A percentile compares a stretch with the other conserved stretches of the same genome.
These are phyloP conservation scores for Diloba caeruleocephala DNA, from an alignment of 2,888 invertebrate genomes.

Conservation along the genomic window DNA sequence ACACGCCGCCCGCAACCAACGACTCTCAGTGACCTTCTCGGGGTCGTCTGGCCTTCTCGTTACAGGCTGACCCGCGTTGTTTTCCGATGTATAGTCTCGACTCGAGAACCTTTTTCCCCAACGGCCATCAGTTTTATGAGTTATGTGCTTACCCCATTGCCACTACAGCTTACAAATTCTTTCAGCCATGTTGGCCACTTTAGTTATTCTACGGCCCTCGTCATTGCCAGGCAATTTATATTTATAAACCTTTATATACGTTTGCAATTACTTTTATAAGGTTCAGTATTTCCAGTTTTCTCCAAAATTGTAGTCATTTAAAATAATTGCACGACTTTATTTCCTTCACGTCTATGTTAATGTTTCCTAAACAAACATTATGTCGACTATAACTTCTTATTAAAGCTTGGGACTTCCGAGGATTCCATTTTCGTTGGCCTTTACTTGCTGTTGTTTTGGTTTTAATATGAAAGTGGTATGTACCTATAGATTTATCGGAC, in stretches of 20 bases:
- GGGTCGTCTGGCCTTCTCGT: too few relatives aligned
- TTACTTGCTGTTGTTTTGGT: slow-evolving; percentile 34
- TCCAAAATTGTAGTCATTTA: slow-evolving; percentile 45
- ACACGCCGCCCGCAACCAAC: too few relatives aligned
- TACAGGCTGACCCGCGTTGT: too few relatives aligned
- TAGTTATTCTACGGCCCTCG: slow-evolving; percentile 1
- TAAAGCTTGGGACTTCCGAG: slow-evolving; percentile 39
- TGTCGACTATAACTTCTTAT: slow-evolving; percentile 54
- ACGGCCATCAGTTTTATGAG: too few relatives aligned
- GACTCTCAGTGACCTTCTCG: too few relatives aligned
- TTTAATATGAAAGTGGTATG: slow-evolving; percentile 38
- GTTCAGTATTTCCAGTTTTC: slow-evolving; percentile 29
- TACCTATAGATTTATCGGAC: slow-evolving; percentile 4
- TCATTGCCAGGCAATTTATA: slow-evolving; percentile 5
- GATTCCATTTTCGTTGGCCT: slow-evolving; percentile 42
- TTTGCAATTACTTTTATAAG: slow-evolving; percentile 37
- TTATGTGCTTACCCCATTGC: too few relatives aligned
- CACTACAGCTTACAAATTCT: too few relatives aligned
- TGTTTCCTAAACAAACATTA: slow-evolving; percentile 51
- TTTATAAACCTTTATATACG: slow-evolving; percentile 33
- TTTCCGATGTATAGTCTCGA: too few relatives aligned
- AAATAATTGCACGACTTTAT: slow-evolving; percentile 52
- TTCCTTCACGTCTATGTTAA: slow-evolving; percentile 54
- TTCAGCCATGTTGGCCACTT: too few relatives aligned
- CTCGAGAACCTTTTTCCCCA: too few relatives aligned